These are phyloP conservation scores for Liparis tanakae DNA, from an alignment of 2,797 vertebrate genomes.

Conservation along the genomic window DNA sequence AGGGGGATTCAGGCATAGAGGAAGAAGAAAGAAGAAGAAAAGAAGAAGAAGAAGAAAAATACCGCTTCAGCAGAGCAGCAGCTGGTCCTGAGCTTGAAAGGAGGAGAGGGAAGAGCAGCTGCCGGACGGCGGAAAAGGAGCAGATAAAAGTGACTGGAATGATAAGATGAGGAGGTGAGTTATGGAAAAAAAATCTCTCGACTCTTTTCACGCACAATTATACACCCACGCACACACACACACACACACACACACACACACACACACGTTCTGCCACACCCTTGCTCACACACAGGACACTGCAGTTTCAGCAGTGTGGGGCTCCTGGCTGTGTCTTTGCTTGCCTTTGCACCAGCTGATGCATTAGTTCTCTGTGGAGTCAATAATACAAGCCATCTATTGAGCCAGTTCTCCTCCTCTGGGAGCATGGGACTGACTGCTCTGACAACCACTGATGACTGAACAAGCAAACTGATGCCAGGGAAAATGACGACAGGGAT, in stretches of 20 bases:
- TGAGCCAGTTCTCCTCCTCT: slow-evolving; percentile 72
- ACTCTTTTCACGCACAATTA: slow-evolving; percentile 37
- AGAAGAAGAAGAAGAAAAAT: slow-evolving; percentile 14
- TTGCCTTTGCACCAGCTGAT: slow-evolving; percentile 68
- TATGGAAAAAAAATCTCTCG: slow-evolving; percentile 57
- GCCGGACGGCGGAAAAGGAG: slow-evolving; percentile 53
- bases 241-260: neutral
- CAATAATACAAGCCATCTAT: slow-evolving; percentile 75
- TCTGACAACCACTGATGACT: slow-evolving; percentile 70
- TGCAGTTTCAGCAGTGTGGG: slow-evolving; percentile 57
- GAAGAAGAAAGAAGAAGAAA: neutral
- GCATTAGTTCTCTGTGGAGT: slow-evolving; percentile 74
- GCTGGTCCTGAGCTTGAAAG: slow-evolving; percentile 61
- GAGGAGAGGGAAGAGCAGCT: slow-evolving; percentile 45
- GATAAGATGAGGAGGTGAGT: slow-evolving; percentile 86
- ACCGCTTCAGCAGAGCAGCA: slow-evolving; percentile 63
- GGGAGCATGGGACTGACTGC: slow-evolving; percentile 66
- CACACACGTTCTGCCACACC: slow-evolving; percentile 62
- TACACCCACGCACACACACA: slow-evolving; percentile 1
- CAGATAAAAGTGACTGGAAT: slow-evolving; percentile 79
- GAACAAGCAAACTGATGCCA: slow-evolving; percentile 69
- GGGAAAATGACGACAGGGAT: slow-evolving; percentile 67
- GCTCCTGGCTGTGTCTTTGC: slow-evolving; percentile 57
- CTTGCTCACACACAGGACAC: slow-evolving; percentile 43
- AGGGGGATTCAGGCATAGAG: slow-evolving; percentile 28